Conservation (phyloP, 2,113 vertebrate species). For the Neolamprologus sp. region DNA sequence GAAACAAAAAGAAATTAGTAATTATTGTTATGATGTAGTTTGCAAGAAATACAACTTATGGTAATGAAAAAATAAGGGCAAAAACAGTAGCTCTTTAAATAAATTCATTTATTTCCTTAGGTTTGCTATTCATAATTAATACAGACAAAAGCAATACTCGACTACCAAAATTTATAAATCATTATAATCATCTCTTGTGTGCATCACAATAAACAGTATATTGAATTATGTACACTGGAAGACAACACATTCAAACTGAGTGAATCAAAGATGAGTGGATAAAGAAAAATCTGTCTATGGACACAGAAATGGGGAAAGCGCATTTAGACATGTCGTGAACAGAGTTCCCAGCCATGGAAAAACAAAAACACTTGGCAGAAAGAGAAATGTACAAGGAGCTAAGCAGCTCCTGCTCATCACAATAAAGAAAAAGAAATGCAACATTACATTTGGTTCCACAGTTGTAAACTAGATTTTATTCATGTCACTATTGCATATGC, state of each 20-base stretch:
- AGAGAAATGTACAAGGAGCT: conserved; percentile 83
- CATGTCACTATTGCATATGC: conserved; percentile 90
- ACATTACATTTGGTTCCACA: conserved; percentile 86
- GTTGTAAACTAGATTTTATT: conserved; percentile 87
- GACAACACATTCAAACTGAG: conserved; percentile 82
- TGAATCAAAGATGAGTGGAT: conserved; percentile 71
- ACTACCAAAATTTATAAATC: conserved; percentile 74
- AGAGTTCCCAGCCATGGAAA: conserved; percentile 76
- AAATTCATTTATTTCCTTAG: conserved; percentile 88
- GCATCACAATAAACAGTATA: conserved; percentile 78
- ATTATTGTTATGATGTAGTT: neutral
- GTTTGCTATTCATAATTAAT: conserved; percentile 87
- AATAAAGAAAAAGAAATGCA: conserved; percentile 59
- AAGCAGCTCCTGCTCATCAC: conserved; percentile 66
- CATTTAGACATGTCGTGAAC: conserved; percentile 69
- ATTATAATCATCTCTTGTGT: conserved; percentile 72
- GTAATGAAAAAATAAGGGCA: neutral
- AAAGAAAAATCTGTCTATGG: conserved; percentile 69
- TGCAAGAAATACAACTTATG: neutral
- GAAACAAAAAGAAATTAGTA: neutral
- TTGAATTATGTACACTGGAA: conserved; percentile 85
- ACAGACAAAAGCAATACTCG: conserved; percentile 84
- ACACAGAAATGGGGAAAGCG: conserved; percentile 70
- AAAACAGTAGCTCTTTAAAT: conserved; percentile 80
- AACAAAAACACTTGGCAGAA: conserved; percentile 80